Evolutionary conservation across 2,888 invertebrate genomes (phyloP), one percentile per base, ranked within the genome.

Genomic region (Cheilosia scutellata): DNA sequence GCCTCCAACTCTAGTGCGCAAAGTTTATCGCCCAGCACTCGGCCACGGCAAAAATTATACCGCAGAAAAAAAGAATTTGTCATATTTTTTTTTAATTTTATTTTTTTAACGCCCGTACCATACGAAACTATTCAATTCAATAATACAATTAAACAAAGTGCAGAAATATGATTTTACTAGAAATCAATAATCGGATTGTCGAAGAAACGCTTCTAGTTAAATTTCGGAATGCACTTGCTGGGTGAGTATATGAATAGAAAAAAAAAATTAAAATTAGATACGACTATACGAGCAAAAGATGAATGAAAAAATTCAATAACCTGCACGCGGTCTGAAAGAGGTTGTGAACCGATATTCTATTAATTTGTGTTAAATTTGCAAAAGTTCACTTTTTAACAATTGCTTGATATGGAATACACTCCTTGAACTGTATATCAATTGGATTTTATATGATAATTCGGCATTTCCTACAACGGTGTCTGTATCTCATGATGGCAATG

Each of bases 101-200:
- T 51, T 62, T 63, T 82, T 79, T 42, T 31, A 72, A 66, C 29
- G 16, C 16, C 51, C 44, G 29, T 47, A 49, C 37, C 7, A 53
- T 13, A 60, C 13, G 2, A 55, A 65, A 44, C 51, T 58, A 44
- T 33, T 60, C 29, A 20, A 62, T 51, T 49, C 47, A 47, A 40
- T 58, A 37, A 53, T 16, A 42, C 58, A 25, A 63, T 55, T 9
- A 65, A 70, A 58, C 27, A 72, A 60, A 68, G 71, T 72, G 62
- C 62, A 27, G 25, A 88, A 88, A 78, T 91, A 98, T 98, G 98
- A 98, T 98, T 95, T 95, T 98, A 93, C 95, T 99, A 93, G 99
- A 99, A 95, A 98, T 98, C 94, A 98, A 99, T 94, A 99, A 99
- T 95, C 96, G 98, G 93, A 98, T 99, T 94, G 96, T 99, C 91